Evolutionary conservation across 2,797 vertebrate genomes (phyloP), one percentile per base, ranked within the genome.

Genomic region (Lithobates pipiens): DNA sequence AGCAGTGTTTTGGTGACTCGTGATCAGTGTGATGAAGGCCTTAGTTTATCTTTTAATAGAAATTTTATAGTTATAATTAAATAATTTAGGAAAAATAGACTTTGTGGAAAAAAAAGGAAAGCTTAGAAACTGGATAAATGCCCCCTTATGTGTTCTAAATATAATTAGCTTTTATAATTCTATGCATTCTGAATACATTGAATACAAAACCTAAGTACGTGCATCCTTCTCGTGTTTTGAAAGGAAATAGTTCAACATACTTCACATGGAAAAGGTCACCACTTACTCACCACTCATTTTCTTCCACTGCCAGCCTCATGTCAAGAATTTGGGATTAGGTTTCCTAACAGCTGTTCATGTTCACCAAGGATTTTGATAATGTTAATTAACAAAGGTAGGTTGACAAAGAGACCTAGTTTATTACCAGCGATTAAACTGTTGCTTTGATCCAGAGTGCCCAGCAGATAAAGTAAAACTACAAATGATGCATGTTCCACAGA

Each of bases 261-360:
- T 81, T 81, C 23, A 21, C n/a, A 81, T 29, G 13, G 50, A 63
- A 71, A 81, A 84, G 82, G 63, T 77, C 82, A 84, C 57, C 57
- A 68, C 16, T 83, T 16, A 76, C 25, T 29, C 27, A 34, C 27
- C 74, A 36, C 42, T 27, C 29, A 27, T 71, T 74, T 65, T 68
- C 82, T 70, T 84, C 23, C 23, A 57, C 54, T 25, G 54, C 69
- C 70, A 79, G 23, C 34, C 54, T 72, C 61, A 79, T 21, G 50
- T 25, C 34, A 63, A 57, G 83, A 65, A 85, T 74, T 61, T 13
- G 83, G 69, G 73, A 67, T 85, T 69, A 36, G 5, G 11, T 85
- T 85, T 39, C 46, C 4, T 15, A 67, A 42, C 83, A 79, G 69
- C 76, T 85, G 83, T 63, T 42, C 79, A 6, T 21, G 23, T 34